Conservation (phyloP, 2,113 vertebrate genomes). For the Synchiropus splendidus region DNA sequence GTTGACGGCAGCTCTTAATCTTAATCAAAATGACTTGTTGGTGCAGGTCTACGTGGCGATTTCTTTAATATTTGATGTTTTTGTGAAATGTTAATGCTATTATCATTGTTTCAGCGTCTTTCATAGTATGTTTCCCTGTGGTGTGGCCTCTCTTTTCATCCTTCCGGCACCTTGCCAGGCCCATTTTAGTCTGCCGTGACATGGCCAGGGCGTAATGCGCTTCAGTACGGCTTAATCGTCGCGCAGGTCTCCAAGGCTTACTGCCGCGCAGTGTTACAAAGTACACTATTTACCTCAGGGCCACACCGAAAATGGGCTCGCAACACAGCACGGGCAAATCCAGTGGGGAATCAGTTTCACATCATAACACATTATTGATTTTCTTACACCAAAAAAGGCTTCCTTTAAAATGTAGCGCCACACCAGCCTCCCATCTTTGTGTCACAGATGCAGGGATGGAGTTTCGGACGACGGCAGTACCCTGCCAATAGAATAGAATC, state of each 20-base stretch:
- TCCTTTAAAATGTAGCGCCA: conserved; percentile 41
- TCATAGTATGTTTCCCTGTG: conserved; percentile 20
- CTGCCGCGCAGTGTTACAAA: conserved; percentile 54
- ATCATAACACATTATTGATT: conserved; percentile 73
- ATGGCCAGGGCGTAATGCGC: conserved; percentile 58
- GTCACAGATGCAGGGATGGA: conserved; percentile 29
- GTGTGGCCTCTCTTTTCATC: conserved; percentile 19
- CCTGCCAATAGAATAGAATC: too few relatives aligned
- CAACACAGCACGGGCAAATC: conserved; percentile 47
- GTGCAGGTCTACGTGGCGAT: too few relatives aligned
- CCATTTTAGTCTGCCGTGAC: conserved; percentile 52
- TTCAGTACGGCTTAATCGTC: conserved; percentile 59
- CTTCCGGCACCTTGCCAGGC: conserved; percentile 34
- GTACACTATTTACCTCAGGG: conserved; percentile 64
- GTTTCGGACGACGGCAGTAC: conserved; percentile 47
- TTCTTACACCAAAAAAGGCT: conserved; percentile 42
- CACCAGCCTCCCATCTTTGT: conserved; percentile 41
- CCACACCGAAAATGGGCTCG: conserved; percentile 46
- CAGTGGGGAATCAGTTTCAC: conserved; percentile 67
- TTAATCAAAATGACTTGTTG: too few relatives aligned
- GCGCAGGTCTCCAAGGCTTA: conserved; percentile 56
- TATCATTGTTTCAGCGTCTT: conserved; percentile 4
- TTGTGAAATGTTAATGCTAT: too few relatives aligned
- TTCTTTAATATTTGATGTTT: too few relatives aligned
- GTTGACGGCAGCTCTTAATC: too few relatives aligned